Evolutionary conservation across 2,888 invertebrate species (phyloP), one percentile per base, ranked within the genome.

Genomic region (Lutraria lutraria): DNA sequence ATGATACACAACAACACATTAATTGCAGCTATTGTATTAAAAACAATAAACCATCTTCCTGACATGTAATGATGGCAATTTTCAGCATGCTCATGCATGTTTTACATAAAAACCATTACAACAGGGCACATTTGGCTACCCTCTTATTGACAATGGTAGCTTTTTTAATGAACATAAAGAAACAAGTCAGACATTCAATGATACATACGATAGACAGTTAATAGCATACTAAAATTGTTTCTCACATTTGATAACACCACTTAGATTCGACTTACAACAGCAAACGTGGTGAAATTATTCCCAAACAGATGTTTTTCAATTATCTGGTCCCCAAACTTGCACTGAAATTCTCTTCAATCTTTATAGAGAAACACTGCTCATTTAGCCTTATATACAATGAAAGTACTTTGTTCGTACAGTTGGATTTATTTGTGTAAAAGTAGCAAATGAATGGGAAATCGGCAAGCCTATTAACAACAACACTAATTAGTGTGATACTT

Each of bases 261-360:
- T 25, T n/a, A 21, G 25, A n/a, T 25, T 68, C 63, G 25, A 68
- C 25, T 10, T 25, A 25, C 63, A 68, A 68, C 43, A 43, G 43
- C 8, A 82, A n/a, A n/a, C 6, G 3, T 43, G 60, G 25, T 29
- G 52, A 80, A 80, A 94, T 91, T 91, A 43, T 4, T 43, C 43
- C 43, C 43, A 43, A 43, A 43, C 43, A 4, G 43, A 43, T 43
- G 8, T 43, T 43, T 2, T 43, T 43, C 43, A 43, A 43, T 43
- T 43, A 8, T 43, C 43, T 8, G 43, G 43, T 43, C 43, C 43
- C 43, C 43, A 43, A 43, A 43, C 4, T 4, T 43, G 43, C 8
- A 43, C 8, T 8, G 8, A 43, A 43, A 43, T 43, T 43, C 43
- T 43, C 43, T 4, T 4, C 8, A 4, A 4, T 43, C 8, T 43